Evolutionary conservation across 2,888 invertebrate genomes (phyloP), one percentile per base, ranked within the genome.

Genomic region (Tenthredo scrophulariae): DNA sequence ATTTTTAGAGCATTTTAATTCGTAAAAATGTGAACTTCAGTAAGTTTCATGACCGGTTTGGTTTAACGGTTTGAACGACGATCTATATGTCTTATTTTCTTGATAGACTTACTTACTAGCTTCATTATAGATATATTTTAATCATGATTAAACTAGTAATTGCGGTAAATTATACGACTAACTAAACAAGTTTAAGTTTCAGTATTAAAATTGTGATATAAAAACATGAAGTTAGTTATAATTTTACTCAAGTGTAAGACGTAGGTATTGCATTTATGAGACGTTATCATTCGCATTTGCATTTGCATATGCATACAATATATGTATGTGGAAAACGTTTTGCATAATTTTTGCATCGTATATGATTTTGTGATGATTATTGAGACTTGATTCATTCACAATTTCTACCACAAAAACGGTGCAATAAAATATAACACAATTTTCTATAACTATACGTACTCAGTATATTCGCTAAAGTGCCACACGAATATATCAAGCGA

Each of bases 401-500:
- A 54, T 33, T 15, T 79, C 10, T 54, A 37, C 22, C n/a, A 50
- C 15, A 22, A n/a, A 40, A 40, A 62, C 22, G 58, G 62, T 40
- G 58, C 29, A 80, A 62, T 37, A 22, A 37, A 80, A 26, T 40
- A 62, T 62, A 62, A 80, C 80, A n/a, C 58, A 80, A 80, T 80
- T 80, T 80, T 80, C 80, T 80, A 80, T 80, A 62, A 80, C 58
- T 62, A 43, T 50, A 37, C 40, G 33, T 80, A 79, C n/a, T 58
- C 46, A 54, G 46, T 29, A 80, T 40, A 62, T 62, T 80, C 80
- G 62, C 62, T 80, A 58, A 62, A 58, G 77, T 84, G 77, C 67
- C 65, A 84, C 50, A 75, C 58, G 82, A 33, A 67, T 82, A 70
- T 83, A 85, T 85, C 85, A 72, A 82, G 85, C 83, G 77, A 85